A percentile compares a stretch with the other conserved stretches of the same genome.
phyloP scores from a whole-genome alignment of 2,888 invertebrate genomes.

The Zaprionus lineosus region DNA sequence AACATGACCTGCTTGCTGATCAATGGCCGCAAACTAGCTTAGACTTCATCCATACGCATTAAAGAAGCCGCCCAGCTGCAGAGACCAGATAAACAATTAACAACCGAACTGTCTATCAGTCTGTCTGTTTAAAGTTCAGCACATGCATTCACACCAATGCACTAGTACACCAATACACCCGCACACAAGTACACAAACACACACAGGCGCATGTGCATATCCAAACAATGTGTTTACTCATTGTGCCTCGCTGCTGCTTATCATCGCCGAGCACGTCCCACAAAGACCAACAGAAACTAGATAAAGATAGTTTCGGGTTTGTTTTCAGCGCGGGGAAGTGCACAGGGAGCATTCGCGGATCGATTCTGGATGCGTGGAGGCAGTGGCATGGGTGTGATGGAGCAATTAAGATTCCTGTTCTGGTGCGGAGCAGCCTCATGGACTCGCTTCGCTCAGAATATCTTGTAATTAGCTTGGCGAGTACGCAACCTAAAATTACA shows the following conservation, averaged over 20 bases:
- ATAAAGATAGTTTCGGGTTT: not conserved
- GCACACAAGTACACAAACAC: not conserved
- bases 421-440: not conserved
- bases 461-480: slow-evolving; percentile 7
- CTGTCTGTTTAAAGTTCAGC: slow-evolving; percentile 4
- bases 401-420: slow-evolving; percentile 25
- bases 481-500: slow-evolving; percentile 18
- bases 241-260: slow-evolving; percentile 2
- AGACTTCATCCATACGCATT: not conserved
- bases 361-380: too few species aligned
- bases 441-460: too few species aligned
- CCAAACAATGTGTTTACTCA: not conserved
- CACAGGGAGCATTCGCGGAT: not conserved
- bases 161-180: not conserved
- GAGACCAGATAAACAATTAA: slow-evolving; percentile 1
- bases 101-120: not conserved
- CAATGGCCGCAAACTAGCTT: slow-evolving; percentile 6
- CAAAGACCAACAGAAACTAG: not conserved
- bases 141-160: too few species aligned
- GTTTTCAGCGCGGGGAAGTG: not conserved
- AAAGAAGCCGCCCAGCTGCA: not conserved
- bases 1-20: too few species aligned
- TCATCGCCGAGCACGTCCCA: not conserved
- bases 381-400: too few species aligned
- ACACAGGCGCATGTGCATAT: not conserved